Conservation (phyloP, 2,113 vertebrate species). For the Pampusana beccarii region DNA sequence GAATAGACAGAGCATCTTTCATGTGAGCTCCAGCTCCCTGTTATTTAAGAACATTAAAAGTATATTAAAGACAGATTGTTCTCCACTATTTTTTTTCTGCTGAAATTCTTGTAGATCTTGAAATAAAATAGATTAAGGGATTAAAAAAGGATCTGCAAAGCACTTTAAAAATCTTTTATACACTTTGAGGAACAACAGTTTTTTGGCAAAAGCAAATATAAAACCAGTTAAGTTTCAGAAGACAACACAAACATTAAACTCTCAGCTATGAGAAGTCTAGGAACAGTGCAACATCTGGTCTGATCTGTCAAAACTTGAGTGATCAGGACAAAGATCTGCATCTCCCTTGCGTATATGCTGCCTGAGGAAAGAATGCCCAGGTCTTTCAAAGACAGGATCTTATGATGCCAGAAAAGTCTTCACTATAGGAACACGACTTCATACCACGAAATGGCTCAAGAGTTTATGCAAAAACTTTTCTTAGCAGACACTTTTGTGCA, state of each 20-base stretch:
- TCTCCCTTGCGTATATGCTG: neutral
- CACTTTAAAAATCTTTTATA: neutral
- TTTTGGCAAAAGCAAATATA: neutral
- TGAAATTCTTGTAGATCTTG: neutral
- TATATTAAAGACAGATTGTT: neutral
- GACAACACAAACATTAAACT: neutral
- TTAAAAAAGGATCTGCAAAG: neutral
- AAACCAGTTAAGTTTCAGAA: neutral
- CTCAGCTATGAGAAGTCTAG: neutral
- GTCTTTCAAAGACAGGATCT: neutral
- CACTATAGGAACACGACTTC: neutral
- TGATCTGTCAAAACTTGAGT: neutral
- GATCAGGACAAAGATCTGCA: neutral
- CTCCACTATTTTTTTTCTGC: neutral
- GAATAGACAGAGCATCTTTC: neutral
- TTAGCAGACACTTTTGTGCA: neutral
- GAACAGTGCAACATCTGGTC: neutral
- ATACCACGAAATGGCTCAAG: neutral
- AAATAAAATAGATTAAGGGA: neutral
- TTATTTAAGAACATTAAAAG: neutral
- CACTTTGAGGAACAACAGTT: neutral
- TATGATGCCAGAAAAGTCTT: neutral
- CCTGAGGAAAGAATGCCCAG: neutral
- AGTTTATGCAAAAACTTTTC: neutral
- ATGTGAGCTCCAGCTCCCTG: neutral